Conservation (phyloP, 2,888 invertebrate genomes). For the Dolomedes plantarius region DNA sequence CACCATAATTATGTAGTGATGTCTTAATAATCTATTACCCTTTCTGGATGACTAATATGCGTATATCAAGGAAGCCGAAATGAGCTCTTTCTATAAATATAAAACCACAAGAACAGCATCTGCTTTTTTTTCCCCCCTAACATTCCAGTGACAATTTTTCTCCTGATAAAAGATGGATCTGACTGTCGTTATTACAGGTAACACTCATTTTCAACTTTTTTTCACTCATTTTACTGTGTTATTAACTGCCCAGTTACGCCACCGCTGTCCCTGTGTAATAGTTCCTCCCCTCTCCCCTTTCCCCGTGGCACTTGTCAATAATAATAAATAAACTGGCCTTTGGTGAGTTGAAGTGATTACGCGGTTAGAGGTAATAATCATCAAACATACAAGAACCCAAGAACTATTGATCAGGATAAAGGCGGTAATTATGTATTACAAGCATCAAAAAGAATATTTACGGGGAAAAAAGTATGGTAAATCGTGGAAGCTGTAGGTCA, state of each 20-base stretch:
- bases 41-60: neutral
- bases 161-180: conserved; percentile 42
- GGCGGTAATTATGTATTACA: conserved; percentile 66
- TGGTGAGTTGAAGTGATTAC: conserved; percentile 52
- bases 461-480: conserved; percentile 12
- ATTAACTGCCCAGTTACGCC: conserved; percentile 53
- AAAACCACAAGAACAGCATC: conserved; percentile 7
- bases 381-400: conserved; percentile 52
- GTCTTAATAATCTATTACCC: conserved; percentile 50
- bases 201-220: conserved; percentile 54
- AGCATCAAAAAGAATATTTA: conserved; percentile 53
- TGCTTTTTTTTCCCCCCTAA: conserved; percentile 14
- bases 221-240: conserved; percentile 50
- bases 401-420: conserved; percentile 62
- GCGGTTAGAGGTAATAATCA: conserved; percentile 50
- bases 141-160: conserved; percentile 53
- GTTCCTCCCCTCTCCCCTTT: conserved; percentile 15
- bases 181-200: conserved; percentile 41
- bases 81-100: conserved; percentile 9
- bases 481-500: conserved; percentile 48
- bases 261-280: conserved; percentile 27
- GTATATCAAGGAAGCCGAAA: conserved; percentile 1
- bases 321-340: conserved; percentile 57
- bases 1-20: conserved; percentile 43
- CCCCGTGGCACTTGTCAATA: conserved; percentile 42